Evolutionary conservation across 2,113 vertebrate species (phyloP).

Genomic region (Merops nubicus): DNA sequence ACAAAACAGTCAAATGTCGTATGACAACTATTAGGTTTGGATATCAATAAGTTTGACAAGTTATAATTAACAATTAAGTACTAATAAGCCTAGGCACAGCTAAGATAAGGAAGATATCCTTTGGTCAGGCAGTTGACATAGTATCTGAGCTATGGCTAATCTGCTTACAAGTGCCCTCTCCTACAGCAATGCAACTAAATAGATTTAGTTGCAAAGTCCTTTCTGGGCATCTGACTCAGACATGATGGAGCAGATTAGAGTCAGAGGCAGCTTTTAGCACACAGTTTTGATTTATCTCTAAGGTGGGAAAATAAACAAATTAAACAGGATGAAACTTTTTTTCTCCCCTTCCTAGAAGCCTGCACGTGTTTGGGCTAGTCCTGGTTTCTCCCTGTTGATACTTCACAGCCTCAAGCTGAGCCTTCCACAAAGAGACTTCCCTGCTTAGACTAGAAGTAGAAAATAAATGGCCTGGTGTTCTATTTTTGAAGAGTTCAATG

Average conservation of each 20-base stretch:
- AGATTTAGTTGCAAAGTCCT: slow-evolving; percentile 49
- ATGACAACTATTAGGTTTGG: accelerated
- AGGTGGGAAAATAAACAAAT: neutral
- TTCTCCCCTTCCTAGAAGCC: neutral
- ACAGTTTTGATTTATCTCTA: neutral
- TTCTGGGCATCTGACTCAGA: slow-evolving; percentile 54
- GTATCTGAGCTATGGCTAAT: slow-evolving; percentile 22
- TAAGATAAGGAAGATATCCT: neutral
- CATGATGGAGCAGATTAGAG: slow-evolving; percentile 58
- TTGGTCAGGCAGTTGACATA: neutral
- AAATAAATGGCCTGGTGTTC: neutral
- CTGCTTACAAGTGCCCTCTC: slow-evolving; percentile 32
- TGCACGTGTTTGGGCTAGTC: neutral
- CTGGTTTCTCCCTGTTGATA: neutral
- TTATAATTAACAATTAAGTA: no score
- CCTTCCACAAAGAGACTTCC: neutral
- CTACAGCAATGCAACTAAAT: neutral
- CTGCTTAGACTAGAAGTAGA: neutral
- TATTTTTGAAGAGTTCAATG: neutral
- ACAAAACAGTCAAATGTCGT: neutral
- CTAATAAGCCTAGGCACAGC: neutral
- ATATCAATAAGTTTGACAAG: neutral
- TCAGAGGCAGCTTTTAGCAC: slow-evolving; percentile 10
- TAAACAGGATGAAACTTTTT: neutral
- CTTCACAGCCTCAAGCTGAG: accelerated